phyloP scores from a whole-genome alignment of 2,113 vertebrate species.

The Neogale vison region DNA sequence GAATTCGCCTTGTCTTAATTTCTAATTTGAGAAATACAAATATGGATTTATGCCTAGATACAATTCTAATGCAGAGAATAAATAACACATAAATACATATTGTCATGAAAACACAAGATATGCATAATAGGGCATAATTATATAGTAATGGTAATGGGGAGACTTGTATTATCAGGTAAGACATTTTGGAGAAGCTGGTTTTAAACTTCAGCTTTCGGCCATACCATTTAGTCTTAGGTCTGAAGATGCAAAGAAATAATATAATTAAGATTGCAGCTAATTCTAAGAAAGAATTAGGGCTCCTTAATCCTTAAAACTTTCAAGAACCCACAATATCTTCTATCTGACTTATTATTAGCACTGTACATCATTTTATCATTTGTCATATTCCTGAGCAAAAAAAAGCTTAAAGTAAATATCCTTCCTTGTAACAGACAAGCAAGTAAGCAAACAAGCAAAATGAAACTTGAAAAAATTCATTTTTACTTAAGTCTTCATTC shows the following conservation, averaged over 20 bases:
- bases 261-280: neutral
- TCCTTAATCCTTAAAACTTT: neutral
- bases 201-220: neutral
- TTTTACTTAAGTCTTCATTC: neutral
- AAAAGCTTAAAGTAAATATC: neutral
- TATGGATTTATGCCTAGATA: neutral
- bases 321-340: neutral
- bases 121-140: neutral
- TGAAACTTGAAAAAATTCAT: neutral
- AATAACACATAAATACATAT: neutral
- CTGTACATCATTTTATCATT: neutral
- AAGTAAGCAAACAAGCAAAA: neutral
- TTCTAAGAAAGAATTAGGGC: neutral
- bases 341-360: neutral
- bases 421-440: neutral
- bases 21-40: constrained; percentile 35
- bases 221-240: neutral
- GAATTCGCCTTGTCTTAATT: constrained; percentile 25
- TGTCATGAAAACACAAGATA: neutral
- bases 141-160: neutral
- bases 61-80: neutral
- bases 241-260: neutral
- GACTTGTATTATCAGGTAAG: neutral
- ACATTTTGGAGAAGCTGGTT: neutral
- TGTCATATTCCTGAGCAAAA: neutral